Percentiles rank a stretch among this genome's conserved stretches.
Evolutionary conservation across 2,113 vertebrate species (phyloP).

Genomic region (Cynoglossus semilaevis): DNA sequence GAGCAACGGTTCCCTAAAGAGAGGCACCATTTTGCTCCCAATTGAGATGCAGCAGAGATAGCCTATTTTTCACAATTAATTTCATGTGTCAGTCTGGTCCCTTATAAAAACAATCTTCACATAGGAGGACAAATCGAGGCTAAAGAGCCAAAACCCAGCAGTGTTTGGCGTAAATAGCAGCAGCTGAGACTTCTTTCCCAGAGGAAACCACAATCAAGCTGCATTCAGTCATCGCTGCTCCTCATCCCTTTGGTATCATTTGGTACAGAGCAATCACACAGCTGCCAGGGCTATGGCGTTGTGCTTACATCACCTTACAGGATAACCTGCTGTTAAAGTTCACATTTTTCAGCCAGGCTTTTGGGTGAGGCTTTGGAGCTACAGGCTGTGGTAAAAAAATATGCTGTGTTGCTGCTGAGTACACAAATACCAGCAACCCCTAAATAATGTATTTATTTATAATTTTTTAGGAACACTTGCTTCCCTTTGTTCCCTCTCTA

Average conservation of each 20-base stretch:
- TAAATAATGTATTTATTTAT: too few relatives aligned
- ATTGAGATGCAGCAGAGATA: slow-evolving; percentile 11
- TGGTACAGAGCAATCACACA: slow-evolving; percentile 32
- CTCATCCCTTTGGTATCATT: slow-evolving; percentile 34
- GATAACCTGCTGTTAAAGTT: slow-evolving; percentile 25
- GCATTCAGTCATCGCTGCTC: slow-evolving; percentile 28
- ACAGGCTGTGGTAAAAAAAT: slow-evolving; percentile 2
- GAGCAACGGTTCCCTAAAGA: slow-evolving; percentile 1
- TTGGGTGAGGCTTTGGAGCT: slow-evolving; percentile 12
- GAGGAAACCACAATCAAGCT: slow-evolving; percentile 25
- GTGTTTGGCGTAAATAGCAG: slow-evolving; percentile 12
- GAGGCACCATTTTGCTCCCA: neutral
- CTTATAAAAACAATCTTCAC: slow-evolving; percentile 15
- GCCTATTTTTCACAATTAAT: slow-evolving; percentile 12
- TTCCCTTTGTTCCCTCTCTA: too few relatives aligned
- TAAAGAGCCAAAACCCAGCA: slow-evolving; percentile 5
- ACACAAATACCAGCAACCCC: neutral
- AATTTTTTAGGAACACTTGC: too few relatives aligned
- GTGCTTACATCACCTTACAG: slow-evolving; percentile 43
- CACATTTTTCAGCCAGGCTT: slow-evolving; percentile 23
- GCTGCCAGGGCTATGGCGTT: slow-evolving; percentile 22
- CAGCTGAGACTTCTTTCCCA: neutral
- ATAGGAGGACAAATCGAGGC: slow-evolving; percentile 16
- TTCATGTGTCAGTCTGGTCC: slow-evolving; percentile 9
- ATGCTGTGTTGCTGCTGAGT: slow-evolving; percentile 1